Evolutionary conservation across 2,888 invertebrate genomes (phyloP).

Genomic region (Drosophila subsilvestris): DNA sequence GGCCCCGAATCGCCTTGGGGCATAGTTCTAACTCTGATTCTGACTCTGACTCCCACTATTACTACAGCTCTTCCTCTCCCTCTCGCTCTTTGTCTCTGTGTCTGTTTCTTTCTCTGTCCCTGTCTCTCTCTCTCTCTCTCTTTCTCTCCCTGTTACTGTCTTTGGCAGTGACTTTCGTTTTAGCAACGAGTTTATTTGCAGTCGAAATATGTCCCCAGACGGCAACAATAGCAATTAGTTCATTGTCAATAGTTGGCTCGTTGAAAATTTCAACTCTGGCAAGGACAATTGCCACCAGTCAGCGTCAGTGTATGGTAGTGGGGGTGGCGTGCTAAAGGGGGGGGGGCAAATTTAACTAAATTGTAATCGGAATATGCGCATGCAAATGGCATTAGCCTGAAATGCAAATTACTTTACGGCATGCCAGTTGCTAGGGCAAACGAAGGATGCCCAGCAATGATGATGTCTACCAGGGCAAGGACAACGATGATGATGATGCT

Average conservation of each 20-base stretch:
- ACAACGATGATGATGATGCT: slow-evolving; percentile 21
- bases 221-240: slow-evolving; percentile 78
- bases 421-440: slow-evolving; percentile 46
- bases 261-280: slow-evolving; percentile 69
- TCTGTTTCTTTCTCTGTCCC: slow-evolving; percentile 7
- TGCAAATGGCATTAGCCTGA: slow-evolving; percentile 79
- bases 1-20: slow-evolving; percentile 44
- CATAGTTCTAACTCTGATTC: slow-evolving; percentile 5
- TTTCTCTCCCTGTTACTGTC: slow-evolving; percentile 16
- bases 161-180: slow-evolving; percentile 43
- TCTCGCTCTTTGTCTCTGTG: slow-evolving; percentile 9
- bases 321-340: no score
- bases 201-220: slow-evolving; percentile 79
- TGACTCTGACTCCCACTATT: not conserved
- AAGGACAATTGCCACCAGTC: slow-evolving; percentile 56
- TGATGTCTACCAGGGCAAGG: slow-evolving; percentile 16
- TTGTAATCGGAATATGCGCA: slow-evolving; percentile 80
- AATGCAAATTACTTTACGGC: slow-evolving; percentile 79
- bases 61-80: slow-evolving; percentile 3
- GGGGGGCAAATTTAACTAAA: slow-evolving; percentile 73
- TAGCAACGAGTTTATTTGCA: slow-evolving; percentile 76
- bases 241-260: slow-evolving; percentile 79
- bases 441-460: slow-evolving; percentile 33
- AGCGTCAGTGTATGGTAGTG: not conserved
- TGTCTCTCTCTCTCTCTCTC: slow-evolving; percentile 8